Evolutionary conservation across 2,113 vertebrate species (phyloP).

Genomic region (Chroicocephalus ridibundus): DNA sequence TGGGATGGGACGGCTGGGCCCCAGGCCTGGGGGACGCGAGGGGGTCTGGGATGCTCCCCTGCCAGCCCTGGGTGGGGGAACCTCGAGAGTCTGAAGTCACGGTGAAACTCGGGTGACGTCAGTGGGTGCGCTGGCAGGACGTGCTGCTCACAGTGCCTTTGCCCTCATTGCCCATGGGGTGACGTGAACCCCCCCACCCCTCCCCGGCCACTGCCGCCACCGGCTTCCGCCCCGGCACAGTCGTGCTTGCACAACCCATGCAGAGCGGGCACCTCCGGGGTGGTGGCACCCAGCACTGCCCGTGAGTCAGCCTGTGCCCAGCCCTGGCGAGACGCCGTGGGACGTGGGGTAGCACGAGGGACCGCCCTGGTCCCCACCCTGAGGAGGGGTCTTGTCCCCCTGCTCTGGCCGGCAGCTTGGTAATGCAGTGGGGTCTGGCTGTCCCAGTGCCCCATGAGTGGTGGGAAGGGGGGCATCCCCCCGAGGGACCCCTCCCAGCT

Average conservation of each 20-base stretch:
- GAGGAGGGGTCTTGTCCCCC: accelerated
- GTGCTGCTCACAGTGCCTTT: neutral
- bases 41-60: accelerated
- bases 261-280: neutral
- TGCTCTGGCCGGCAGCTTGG: no score
- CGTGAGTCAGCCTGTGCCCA: neutral
- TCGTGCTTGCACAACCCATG: accelerated
- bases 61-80: neutral
- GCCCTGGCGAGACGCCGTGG: accelerated
- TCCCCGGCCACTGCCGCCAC: accelerated
- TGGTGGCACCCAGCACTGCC: neutral
- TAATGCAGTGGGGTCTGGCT: neutral
- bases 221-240: neutral
- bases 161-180: accelerated
- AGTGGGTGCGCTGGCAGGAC: neutral
- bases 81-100: slow-evolving; percentile 17
- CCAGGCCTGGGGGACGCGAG: accelerated
- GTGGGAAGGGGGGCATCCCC: neutral
- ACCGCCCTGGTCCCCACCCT: neutral
- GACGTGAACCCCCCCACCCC: neutral
- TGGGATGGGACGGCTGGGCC: neutral
- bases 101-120: slow-evolving; percentile 25
- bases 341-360: neutral
- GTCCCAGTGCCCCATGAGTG: neutral
- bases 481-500: neutral